Conservation (phyloP, 2,113 vertebrate species). For the Apistogramma diplotaenia region DNA sequence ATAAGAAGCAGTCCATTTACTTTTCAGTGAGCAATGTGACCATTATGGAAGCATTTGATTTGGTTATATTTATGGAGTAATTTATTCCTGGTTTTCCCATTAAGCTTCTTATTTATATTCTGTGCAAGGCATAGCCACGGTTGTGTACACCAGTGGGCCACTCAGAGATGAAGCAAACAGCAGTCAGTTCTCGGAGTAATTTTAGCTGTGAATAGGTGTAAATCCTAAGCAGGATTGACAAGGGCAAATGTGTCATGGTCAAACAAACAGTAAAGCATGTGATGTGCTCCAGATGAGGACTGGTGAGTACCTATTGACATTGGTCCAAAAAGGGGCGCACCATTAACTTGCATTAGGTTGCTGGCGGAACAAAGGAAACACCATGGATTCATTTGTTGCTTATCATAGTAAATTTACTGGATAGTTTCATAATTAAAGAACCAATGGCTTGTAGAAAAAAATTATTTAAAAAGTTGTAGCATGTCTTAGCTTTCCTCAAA, state of each 20-base stretch:
- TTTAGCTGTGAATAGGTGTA: not conserved
- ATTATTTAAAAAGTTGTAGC: too few relatives aligned
- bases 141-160: not conserved
- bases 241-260: not conserved
- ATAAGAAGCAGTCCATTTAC: too few relatives aligned
- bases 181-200: not conserved
- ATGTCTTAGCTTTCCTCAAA: accelerated
- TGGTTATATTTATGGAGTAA: not conserved
- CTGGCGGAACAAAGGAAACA: not conserved
- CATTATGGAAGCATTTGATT: not conserved
- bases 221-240: not conserved
- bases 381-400: not conserved
- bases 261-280: not conserved
- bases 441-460: not conserved
- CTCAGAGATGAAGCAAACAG: not conserved
- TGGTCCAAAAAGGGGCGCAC: not conserved
- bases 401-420: not conserved
- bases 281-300: not conserved
- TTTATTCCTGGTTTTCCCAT: not conserved
- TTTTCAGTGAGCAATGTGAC: not conserved
- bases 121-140: not conserved
- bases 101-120: not conserved
- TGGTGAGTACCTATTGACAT: not conserved
- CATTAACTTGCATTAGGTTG: not conserved
- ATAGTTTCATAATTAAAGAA: not conserved